Evolutionary conservation across 1,140 invertebrate genomes (phyloP), one percentile per base, ranked within the genome.

Genomic region (Eulimnadia texana): DNA sequence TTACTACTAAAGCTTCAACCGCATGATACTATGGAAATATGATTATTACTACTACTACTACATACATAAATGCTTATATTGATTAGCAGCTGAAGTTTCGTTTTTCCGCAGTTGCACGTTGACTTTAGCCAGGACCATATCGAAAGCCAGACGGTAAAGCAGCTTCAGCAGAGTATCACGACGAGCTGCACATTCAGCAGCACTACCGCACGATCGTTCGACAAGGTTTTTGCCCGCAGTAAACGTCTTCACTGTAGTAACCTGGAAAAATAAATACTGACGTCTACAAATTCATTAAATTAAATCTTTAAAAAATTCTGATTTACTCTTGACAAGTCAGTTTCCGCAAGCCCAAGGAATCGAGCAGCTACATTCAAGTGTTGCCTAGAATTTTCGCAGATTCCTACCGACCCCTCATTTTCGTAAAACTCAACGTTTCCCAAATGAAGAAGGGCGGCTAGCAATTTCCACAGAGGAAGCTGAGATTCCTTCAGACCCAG

Each of bases 121-220:
- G 27, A 70, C 56, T 54, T 59, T 59, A 2, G 20, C 13, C 1
- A 71, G 64, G 11, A 71, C 62, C 27, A 65, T 63, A 49, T 64
- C 29, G 61, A 71, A 71, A 2, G 69, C 56, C 6, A 63, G 58
- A 11, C 67, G 64, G 24, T 71, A 71, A 16, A 71, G 50, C 11
- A 65, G 60, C 42, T 67, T 66, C 29, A 66, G 63, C 10, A 70
- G 56, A 2, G 70, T 64, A 60, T 66, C 65, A 19, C 64, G 52
- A 10, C 70, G 63, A 49, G 66, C 66, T 49, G 62, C 28, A 33
- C 69, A 70, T 60, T 71, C 68, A 16, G 57, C 62, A 25, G 53
- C 54, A 3, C 61, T 64, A 47, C 64, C 64, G 27, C 55, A 57
- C 27, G 25, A 20, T 27, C 55, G 55, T n/a, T 29, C 25, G 29